phyloP scores from a whole-genome alignment of 2,797 vertebrate genomes.

The Amblyraja radiata region DNA sequence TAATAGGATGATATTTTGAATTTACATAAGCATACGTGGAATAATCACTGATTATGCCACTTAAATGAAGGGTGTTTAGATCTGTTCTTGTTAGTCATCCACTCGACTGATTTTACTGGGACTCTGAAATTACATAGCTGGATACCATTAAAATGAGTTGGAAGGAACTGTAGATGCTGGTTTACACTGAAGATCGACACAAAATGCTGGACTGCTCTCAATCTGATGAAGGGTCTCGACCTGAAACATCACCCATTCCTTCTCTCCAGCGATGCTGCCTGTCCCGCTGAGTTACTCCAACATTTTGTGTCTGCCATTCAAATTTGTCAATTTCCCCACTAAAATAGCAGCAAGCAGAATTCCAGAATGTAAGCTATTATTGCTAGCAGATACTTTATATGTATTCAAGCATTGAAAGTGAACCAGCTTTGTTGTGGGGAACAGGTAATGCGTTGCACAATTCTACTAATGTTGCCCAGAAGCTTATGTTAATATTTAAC shows the following conservation, averaged over 20 bases:
- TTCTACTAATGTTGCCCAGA: background rate
- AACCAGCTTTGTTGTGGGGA: background rate
- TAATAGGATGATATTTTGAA: background rate
- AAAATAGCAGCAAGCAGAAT: background rate
- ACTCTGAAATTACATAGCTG: background rate
- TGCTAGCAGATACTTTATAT: background rate
- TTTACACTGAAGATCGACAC: too few relatives aligned
- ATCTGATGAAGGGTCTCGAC: too few relatives aligned
- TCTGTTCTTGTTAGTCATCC: background rate
- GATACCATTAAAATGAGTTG: background rate
- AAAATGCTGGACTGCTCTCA: too few relatives aligned
- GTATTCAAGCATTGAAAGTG: background rate
- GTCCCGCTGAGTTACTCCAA: too few relatives aligned
- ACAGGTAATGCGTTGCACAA: too few relatives aligned
- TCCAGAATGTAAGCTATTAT: background rate
- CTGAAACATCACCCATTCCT: too few relatives aligned
- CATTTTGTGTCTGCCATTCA: background rate
- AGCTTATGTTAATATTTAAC: background rate
- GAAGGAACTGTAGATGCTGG: too few relatives aligned
- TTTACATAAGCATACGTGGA: background rate
- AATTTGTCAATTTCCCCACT: background rate
- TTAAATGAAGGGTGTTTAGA: background rate
- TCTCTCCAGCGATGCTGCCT: too few relatives aligned
- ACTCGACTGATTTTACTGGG: background rate
- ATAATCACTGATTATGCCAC: background rate